phyloP scores from a whole-genome alignment of 2,888 invertebrate species.

The Actias luna region DNA sequence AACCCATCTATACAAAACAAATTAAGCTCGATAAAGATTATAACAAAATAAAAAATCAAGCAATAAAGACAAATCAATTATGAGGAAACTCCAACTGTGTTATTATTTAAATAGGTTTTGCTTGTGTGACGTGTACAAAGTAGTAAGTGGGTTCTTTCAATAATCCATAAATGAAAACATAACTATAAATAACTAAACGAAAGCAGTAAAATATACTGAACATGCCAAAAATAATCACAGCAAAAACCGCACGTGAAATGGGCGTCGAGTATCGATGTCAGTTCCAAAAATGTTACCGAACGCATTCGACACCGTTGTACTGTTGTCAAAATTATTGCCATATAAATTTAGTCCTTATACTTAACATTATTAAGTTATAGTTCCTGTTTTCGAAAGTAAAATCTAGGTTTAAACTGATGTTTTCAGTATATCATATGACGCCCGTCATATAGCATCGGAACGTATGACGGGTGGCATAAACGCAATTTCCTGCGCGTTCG shows the following conservation, averaged over 20 bases:
- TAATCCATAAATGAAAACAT: background rate
- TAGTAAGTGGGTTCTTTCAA: too few relatives aligned
- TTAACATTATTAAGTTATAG: constrained; percentile 21
- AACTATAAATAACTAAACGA: background rate
- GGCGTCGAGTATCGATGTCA: constrained; percentile 64
- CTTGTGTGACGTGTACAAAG: too few relatives aligned
- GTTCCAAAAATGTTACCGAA: constrained; percentile 56
- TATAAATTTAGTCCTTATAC: constrained; percentile 32
- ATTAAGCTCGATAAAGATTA: too few relatives aligned
- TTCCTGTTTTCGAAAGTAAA: background rate
- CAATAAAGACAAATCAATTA: too few relatives aligned
- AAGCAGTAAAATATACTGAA: background rate
- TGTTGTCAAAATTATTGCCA: constrained; percentile 27
- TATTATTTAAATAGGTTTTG: too few relatives aligned
- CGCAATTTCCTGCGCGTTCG: constrained; percentile 48
- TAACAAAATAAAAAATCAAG: too few relatives aligned
- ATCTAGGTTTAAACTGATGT: constrained; percentile 22
- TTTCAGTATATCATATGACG: constrained; percentile 55
- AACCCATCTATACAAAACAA: too few relatives aligned
- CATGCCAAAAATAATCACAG: constrained; percentile 34
- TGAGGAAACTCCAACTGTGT: too few relatives aligned
- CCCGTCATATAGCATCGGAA: constrained; percentile 52
- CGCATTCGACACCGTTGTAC: constrained; percentile 27
- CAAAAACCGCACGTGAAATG: constrained; percentile 53
- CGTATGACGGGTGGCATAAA: constrained; percentile 56